These are phyloP conservation scores for Sebastes steindachneri DNA, from an alignment of 2,797 vertebrate species.

Conservation along the genomic window DNA sequence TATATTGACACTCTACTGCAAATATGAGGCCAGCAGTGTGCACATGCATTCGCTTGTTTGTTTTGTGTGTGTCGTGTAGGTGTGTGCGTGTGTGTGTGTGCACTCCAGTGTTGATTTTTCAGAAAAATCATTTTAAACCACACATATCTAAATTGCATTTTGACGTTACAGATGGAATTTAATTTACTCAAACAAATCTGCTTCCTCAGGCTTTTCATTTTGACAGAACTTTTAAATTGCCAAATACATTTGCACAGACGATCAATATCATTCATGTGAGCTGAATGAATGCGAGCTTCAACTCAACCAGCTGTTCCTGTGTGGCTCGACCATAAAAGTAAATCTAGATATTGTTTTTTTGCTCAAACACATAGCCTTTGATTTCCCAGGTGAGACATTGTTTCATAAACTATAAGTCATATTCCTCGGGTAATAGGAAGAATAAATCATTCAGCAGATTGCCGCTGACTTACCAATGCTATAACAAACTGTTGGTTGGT, in stretches of 20 bases:
- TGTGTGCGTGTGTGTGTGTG: background rate
- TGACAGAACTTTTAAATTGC: constrained; percentile 40
- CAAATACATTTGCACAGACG: constrained; percentile 22
- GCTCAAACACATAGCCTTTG: constrained; percentile 10
- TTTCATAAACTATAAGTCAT: constrained; percentile 43
- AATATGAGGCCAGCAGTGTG: background rate
- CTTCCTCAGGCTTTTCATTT: constrained; percentile 12
- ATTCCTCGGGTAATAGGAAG: background rate
- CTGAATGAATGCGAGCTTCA: constrained; percentile 28
- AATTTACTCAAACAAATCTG: constrained; percentile 37
- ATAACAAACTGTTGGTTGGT: background rate
- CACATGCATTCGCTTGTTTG: no score
- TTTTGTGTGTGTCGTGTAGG: background rate
- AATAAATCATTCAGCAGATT: constrained; percentile 12
- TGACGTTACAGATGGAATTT: constrained; percentile 11
- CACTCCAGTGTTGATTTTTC: background rate
- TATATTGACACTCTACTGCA: constrained; percentile 22
- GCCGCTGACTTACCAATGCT: background rate
- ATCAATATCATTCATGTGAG: constrained; percentile 50
- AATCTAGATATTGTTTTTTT: constrained; percentile 36
- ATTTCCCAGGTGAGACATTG: constrained; percentile 47
- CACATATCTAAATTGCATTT: constrained; percentile 26
- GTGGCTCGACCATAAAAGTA: background rate
- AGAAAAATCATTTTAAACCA: constrained; percentile 15
- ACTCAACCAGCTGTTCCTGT: background rate